A percentile compares a stretch with the other conserved stretches of the same genome.
Conservation (phyloP, 2,888 invertebrate species). For the Meta bourneti region DNA sequence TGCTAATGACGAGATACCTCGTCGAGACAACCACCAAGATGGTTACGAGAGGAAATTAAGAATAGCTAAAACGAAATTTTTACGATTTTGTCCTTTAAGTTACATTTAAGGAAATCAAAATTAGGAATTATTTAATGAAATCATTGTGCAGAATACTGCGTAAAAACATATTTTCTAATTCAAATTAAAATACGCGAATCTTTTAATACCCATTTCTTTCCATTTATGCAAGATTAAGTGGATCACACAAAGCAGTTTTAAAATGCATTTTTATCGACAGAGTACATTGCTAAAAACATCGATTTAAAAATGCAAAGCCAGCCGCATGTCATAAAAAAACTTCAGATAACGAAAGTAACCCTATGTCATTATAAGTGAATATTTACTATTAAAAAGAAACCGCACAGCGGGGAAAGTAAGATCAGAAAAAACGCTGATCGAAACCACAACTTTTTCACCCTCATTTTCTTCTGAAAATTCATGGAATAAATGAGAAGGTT, state of each 20-base stretch:
- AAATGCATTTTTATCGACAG: background rate
- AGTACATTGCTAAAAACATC: background rate
- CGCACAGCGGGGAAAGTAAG: background rate
- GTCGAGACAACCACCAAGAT: too few relatives aligned
- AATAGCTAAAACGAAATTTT: too few relatives aligned
- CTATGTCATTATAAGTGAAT: background rate
- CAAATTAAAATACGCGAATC: background rate
- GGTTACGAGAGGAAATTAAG: too few relatives aligned
- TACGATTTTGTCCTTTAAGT: too few relatives aligned
- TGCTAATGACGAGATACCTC: too few relatives aligned
- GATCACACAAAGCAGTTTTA: background rate
- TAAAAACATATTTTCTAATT: background rate
- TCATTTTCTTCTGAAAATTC: background rate
- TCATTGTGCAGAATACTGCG: too few relatives aligned
- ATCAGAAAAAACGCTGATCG: background rate
- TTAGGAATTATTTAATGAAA: too few relatives aligned
- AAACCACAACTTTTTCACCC: background rate
- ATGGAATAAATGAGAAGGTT: slow-evolving; percentile 5
- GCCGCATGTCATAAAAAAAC: background rate
- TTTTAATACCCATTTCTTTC: background rate
- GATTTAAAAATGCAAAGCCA: background rate
- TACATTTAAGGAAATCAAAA: too few relatives aligned
- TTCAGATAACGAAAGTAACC: background rate
- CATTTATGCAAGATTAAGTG: background rate
- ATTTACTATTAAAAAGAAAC: background rate